Conservation (phyloP, 1,140 invertebrate species). For the Rhyzopertha dominica region DNA sequence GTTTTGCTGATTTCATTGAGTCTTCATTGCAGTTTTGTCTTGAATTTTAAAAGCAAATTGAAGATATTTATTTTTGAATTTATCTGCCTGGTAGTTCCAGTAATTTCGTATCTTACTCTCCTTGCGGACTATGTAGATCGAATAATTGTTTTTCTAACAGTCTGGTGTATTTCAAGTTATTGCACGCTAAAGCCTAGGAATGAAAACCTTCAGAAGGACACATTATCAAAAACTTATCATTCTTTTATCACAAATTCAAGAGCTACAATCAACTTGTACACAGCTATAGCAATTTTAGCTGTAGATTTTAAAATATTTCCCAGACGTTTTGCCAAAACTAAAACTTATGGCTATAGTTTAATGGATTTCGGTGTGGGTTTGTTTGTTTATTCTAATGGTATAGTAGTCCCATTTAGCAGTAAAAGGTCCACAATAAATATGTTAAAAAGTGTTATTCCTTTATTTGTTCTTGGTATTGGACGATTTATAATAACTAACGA, state of each 20-base stretch:
- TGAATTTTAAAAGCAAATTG: not conserved
- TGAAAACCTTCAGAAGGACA: conserved; percentile 28
- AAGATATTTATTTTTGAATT: conserved; percentile 48
- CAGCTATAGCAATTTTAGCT: conserved; percentile 80
- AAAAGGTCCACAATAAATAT: conserved; percentile 41
- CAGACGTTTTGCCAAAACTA: conserved; percentile 77
- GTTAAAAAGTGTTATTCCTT: conserved; percentile 46
- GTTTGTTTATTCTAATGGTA: conserved; percentile 81
- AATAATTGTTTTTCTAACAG: conserved; percentile 30
- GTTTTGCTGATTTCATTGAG: conserved; percentile 35
- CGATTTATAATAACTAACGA: conserved; percentile 61
- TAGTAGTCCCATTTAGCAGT: conserved; percentile 59
- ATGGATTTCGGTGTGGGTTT: conserved; percentile 95
- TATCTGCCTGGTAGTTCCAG: conserved; percentile 47
- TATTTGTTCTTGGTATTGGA: conserved; percentile 66
- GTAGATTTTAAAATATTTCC: conserved; percentile 91
- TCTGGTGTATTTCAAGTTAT: conserved; percentile 25
- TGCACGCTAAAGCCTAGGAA: conserved; percentile 14
- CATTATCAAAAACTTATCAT: conserved; percentile 33
- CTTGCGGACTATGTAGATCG: conserved; percentile 36
- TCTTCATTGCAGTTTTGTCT: not conserved
- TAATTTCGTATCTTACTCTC: conserved; percentile 50
- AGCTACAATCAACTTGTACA: conserved; percentile 66
- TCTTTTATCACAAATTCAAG: conserved; percentile 62
- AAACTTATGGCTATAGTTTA: conserved; percentile 78